These are phyloP conservation scores for Coelopa frigida DNA, from an alignment of 1,140 invertebrate species.

Conservation along the genomic window DNA sequence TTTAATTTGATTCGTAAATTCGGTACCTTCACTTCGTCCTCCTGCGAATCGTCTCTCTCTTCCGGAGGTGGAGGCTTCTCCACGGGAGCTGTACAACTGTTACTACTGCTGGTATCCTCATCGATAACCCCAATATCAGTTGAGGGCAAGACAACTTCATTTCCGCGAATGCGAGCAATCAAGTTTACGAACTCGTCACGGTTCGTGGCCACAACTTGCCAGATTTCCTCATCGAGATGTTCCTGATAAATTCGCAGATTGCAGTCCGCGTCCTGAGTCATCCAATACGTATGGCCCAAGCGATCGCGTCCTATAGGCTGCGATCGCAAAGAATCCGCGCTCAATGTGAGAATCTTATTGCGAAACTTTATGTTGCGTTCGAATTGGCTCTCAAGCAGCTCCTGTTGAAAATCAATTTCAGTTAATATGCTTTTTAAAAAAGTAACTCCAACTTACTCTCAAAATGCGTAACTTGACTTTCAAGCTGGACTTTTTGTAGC, in stretches of 20 bases:
- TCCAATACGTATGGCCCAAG: slow-evolving; percentile 86
- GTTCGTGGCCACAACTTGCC: slow-evolving; percentile 85
- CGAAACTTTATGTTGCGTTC: slow-evolving; percentile 92
- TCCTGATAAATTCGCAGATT: slow-evolving; percentile 90
- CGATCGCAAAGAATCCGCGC: slow-evolving; percentile 70
- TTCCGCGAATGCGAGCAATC: slow-evolving; percentile 62
- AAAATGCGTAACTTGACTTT: slow-evolving; percentile 81
- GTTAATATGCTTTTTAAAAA: neutral
- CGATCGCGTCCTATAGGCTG: slow-evolving; percentile 86
- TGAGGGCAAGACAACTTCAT: slow-evolving; percentile 53
- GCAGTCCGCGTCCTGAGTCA: slow-evolving; percentile 78
- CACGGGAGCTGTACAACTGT: slow-evolving; percentile 17
- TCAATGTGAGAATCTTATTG: slow-evolving; percentile 75
- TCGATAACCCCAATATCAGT: slow-evolving; percentile 52
- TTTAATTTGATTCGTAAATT: slow-evolving; percentile 25
- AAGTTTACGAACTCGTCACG: slow-evolving; percentile 66
- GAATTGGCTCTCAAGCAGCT: slow-evolving; percentile 89
- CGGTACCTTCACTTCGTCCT: slow-evolving; percentile 26
- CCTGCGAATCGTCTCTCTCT: slow-evolving; percentile 28
- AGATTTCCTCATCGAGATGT: slow-evolving; percentile 91
- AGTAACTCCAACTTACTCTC: slow-evolving; percentile 63
- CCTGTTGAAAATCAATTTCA: slow-evolving; percentile 50
- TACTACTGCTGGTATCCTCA: slow-evolving; percentile 59
- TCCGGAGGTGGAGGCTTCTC: slow-evolving; percentile 40
- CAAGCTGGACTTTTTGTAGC: slow-evolving; percentile 85